Percentiles rank a stretch among this genome's conserved stretches.
Conservation (phyloP, 92 coral and sea anemone genomes). For the Montipora capitata region DNA sequence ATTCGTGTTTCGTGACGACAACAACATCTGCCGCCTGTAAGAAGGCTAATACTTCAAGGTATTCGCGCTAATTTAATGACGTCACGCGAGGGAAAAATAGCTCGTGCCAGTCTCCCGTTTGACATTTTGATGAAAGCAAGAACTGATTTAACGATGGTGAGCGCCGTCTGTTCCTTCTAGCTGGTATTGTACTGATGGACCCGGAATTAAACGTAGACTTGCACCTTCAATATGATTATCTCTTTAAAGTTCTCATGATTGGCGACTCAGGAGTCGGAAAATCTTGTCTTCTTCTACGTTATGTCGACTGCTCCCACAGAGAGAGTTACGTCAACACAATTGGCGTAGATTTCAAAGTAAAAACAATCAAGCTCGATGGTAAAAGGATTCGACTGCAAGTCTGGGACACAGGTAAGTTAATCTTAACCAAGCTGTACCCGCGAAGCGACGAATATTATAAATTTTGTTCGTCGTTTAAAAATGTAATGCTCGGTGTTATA, state of each 20-base stretch:
- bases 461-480: too few species aligned
- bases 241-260: constrained; percentile 94
- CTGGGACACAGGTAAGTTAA: constrained; percentile 95
- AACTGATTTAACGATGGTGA: neutral
- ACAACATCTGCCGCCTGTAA: too few species aligned
- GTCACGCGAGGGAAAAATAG: too few species aligned
- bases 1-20: too few species aligned
- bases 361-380: constrained; percentile 85
- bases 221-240: constrained; percentile 88
- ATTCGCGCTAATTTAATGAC: too few species aligned
- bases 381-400: constrained; percentile 94
- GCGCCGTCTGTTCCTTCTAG: neutral
- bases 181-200: constrained; percentile 7
- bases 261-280: constrained; percentile 98
- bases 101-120: constrained; percentile 32
- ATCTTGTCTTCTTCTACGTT: constrained; percentile 94
- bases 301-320: constrained; percentile 89
- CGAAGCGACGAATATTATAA: neutral
- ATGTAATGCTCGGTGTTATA: too few species aligned
- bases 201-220: constrained; percentile 37
- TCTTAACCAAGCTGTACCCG: neutral
- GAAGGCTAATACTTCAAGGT: too few species aligned
- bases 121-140: neutral
- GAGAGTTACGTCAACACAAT: constrained; percentile 89
- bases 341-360: constrained; percentile 98